These are phyloP conservation scores for Montipora sp. DNA, from an alignment of 64 coral and sea anemone genomes.

Conservation along the genomic window DNA sequence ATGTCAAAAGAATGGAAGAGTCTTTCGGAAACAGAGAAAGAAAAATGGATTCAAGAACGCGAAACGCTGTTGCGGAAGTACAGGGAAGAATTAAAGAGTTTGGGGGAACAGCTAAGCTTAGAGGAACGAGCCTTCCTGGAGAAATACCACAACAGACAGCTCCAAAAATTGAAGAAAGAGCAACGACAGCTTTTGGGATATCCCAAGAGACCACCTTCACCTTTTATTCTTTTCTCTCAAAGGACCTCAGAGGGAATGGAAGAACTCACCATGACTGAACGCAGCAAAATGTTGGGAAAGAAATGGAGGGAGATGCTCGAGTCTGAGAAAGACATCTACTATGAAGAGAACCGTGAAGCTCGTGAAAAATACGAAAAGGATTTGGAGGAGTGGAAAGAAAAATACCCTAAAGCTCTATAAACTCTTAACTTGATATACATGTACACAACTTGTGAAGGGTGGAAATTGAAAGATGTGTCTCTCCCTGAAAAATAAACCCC, in stretches of 20 bases:
- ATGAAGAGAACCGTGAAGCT: background rate
- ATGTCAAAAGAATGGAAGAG: background rate
- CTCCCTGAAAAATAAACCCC: background rate
- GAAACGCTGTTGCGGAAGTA: background rate
- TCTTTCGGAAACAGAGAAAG: conserved; percentile 19
- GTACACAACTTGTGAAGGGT: background rate
- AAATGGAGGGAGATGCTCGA: conserved; percentile 4
- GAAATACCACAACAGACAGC: background rate
- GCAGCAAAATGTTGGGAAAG: background rate
- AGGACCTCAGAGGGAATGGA: background rate
- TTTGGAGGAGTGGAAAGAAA: conserved; percentile 1
- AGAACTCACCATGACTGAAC: background rate
- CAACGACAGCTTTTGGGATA: background rate
- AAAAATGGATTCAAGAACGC: background rate
- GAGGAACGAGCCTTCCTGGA: conserved; percentile 8
- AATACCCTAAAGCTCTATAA: conserved; percentile 1
- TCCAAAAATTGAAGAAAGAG: conserved; percentile 5
- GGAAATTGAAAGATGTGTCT: background rate
- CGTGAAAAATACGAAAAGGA: background rate
- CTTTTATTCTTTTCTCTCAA: background rate
- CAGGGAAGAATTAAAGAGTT: background rate
- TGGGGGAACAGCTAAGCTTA: background rate
- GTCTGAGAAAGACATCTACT: conserved; percentile 10
- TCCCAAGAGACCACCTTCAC: background rate
- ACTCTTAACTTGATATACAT: background rate